Evolutionary conservation across 1,140 invertebrate species (phyloP).

Genomic region (Dryas iulia): DNA sequence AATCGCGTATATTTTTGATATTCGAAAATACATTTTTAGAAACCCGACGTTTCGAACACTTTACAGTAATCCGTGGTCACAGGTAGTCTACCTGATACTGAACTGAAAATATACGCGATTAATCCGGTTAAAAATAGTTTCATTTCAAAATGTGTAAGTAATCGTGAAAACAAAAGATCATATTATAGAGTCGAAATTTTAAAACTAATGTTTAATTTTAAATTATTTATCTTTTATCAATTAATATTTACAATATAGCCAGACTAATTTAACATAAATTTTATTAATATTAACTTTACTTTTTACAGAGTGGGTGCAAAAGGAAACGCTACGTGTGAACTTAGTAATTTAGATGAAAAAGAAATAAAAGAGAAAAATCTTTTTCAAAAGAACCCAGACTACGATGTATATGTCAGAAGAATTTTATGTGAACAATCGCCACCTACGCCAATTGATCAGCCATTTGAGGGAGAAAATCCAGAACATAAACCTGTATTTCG

Average conservation of each 20-base stretch:
- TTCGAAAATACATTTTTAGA: no score
- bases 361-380: conserved; percentile 60
- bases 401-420: conserved; percentile 62
- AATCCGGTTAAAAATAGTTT: no score
- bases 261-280: neutral
- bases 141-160: no score
- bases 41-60: no score
- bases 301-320: conserved; percentile 68
- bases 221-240: neutral
- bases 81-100: no score
- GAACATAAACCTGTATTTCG: conserved; percentile 54
- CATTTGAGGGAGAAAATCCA: conserved; percentile 36
- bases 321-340: conserved; percentile 69
- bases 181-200: no score
- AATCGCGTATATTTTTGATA: no score
- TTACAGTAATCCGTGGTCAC: no score
- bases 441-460: conserved; percentile 53
- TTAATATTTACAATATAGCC: neutral
- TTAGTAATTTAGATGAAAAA: conserved; percentile 57
- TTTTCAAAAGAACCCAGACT: conserved; percentile 58
- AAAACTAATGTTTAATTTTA: no score
- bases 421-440: conserved; percentile 64
- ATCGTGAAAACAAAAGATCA: no score
- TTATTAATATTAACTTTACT: conserved; percentile 3
- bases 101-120: no score